Evolutionary conservation across 2,113 vertebrate genomes (phyloP).

Genomic region (Pao palembangensis): DNA sequence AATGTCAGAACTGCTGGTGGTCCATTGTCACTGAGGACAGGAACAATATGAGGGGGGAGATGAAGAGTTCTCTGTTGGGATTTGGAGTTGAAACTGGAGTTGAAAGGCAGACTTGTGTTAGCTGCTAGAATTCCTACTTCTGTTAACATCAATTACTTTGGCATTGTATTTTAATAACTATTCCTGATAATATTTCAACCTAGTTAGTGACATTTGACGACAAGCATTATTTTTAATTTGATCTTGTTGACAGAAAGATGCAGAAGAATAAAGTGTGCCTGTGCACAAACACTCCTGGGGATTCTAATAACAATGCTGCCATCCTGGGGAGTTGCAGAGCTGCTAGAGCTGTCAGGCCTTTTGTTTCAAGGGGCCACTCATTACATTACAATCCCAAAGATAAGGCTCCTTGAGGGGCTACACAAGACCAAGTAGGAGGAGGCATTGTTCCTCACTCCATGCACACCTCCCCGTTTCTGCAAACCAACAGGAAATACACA

Average conservation of each 20-base stretch:
- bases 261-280: constrained; percentile 53
- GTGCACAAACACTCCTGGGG: constrained; percentile 71
- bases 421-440: constrained; percentile 54
- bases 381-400: constrained; percentile 76
- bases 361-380: constrained; percentile 73
- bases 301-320: constrained; percentile 69
- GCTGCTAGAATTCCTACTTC: constrained; percentile 24
- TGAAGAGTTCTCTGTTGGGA: constrained; percentile 44
- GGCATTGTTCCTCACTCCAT: constrained; percentile 68
- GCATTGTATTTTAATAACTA: not conserved
- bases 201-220: constrained; percentile 12
- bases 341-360: constrained; percentile 61
- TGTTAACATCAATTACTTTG: not conserved
- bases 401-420: constrained; percentile 66
- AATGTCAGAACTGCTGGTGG: constrained; percentile 69
- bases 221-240: not conserved
- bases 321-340: constrained; percentile 67
- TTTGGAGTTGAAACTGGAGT: constrained; percentile 40
- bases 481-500: constrained; percentile 57
- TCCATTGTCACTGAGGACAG: constrained; percentile 66
- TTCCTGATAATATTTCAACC: constrained; percentile 1
- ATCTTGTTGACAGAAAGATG: constrained; percentile 41
- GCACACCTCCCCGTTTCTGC: constrained; percentile 57
- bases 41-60: constrained; percentile 64
- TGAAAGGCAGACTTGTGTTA: constrained; percentile 45